phyloP scores from a whole-genome alignment of 2,797 vertebrate genomes.

The Xiphorhynchus erythropygius region DNA sequence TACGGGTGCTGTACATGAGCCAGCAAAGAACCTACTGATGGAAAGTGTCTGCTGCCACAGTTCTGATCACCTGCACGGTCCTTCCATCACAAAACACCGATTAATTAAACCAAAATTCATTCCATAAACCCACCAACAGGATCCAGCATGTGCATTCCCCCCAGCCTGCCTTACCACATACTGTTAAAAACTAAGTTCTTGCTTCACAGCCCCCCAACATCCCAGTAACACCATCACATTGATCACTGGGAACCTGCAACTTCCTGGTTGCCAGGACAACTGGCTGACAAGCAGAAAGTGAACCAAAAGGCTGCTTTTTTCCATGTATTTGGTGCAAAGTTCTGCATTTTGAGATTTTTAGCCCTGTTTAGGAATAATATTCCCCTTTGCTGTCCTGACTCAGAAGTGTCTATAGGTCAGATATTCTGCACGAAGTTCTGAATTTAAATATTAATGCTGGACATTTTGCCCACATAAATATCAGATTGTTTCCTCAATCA shows the following conservation, averaged over 20 bases:
- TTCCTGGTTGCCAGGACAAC: constrained; percentile 18
- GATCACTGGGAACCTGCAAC: neutral
- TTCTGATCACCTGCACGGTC: neutral
- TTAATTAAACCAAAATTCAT: neutral
- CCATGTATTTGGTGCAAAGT: neutral
- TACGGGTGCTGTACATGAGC: neutral
- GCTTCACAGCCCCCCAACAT: neutral
- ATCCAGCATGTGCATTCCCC: neutral
- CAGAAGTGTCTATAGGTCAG: neutral
- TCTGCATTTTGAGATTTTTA: neutral
- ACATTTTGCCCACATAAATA: neutral
- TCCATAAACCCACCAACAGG: neutral
- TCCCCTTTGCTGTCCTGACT: neutral
- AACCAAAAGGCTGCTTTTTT: neutral
- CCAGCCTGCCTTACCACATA: neutral
- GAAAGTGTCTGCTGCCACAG: neutral
- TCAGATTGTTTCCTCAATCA: neutral
- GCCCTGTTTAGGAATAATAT: neutral
- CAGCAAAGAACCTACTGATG: neutral
- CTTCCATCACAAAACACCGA: neutral
- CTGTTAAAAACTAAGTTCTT: neutral
- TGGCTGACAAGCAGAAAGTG: neutral
- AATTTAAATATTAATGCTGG: neutral
- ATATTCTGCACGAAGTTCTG: neutral
- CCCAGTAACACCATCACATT: neutral